Evolutionary conservation across 2,797 vertebrate species (phyloP).

Genomic region (Sebastes paucispinis): DNA sequence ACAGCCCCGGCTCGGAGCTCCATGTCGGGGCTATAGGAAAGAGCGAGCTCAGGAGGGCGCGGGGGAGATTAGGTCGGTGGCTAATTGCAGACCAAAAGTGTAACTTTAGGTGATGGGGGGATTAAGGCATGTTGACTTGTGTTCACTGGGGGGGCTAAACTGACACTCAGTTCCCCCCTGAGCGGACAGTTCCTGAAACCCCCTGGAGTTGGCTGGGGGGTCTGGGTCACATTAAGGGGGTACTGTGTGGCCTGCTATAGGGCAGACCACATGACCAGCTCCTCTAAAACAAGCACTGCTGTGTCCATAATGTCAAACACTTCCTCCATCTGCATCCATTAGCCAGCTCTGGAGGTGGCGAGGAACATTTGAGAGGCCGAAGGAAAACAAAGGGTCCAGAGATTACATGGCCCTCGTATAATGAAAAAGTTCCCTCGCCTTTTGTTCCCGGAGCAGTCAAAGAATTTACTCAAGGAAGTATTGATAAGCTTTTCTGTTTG

Average conservation of each 20-base stretch:
- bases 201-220: constrained; percentile 67
- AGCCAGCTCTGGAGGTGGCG: constrained; percentile 59
- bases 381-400: constrained; percentile 69
- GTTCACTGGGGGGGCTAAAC: constrained; percentile 77
- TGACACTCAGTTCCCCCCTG: constrained; percentile 73
- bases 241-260: constrained; percentile 62
- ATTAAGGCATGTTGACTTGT: constrained; percentile 82
- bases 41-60: constrained; percentile 38
- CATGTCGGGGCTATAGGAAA: constrained; percentile 22
- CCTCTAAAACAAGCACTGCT: constrained; percentile 78
- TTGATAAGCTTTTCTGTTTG: constrained; percentile 2
- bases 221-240: constrained; percentile 74
- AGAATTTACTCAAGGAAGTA: constrained; percentile 9
- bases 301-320: constrained; percentile 80
- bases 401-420: constrained; percentile 49
- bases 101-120: constrained; percentile 81
- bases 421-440: constrained; percentile 70
- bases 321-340: constrained; percentile 79
- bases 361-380: constrained; percentile 63
- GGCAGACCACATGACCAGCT: constrained; percentile 71
- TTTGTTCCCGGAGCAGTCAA: constrained; percentile 18
- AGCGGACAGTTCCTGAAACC: constrained; percentile 77
- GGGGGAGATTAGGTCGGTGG: constrained; percentile 52
- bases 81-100: constrained; percentile 80
- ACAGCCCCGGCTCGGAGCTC: constrained; percentile 27